Evolutionary conservation across 2,888 invertebrate genomes (phyloP), one percentile per base, ranked within the genome.

Genomic region (Neocrepidodera transversa): DNA sequence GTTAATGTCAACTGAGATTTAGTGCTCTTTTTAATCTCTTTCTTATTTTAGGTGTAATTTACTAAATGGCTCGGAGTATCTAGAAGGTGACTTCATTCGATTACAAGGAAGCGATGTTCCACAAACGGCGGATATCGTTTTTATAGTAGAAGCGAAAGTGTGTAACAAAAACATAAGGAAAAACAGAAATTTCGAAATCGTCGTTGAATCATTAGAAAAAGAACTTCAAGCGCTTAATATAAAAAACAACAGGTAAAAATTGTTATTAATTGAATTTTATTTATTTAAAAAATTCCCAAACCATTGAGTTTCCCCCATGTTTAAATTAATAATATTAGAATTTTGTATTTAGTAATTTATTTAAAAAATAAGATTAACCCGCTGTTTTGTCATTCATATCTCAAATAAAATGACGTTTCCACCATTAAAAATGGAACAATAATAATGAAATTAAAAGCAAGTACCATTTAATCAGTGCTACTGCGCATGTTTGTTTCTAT

Each of bases 121-220:
- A 0, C 83, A 80, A 63, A 89, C 91, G 2, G 89, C 90, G 1
- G 97, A 97, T 79, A 83, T 95, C 0, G 92, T 96, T 51, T 92
- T 97, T 77, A 87, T 97, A 51, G 84, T 96, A 0, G 95, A 97
- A 74, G 93, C 94, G 1, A 90, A 91, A 68, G 81, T 83, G 3
- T 96, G 96, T 77, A 96, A 95, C 80, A 82, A 82, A 63, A 86
- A 89, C 67, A 77, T 92, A 1, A 82, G 84, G 30, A 83, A 82
- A 57, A 83, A 81, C 52, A 88, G 87, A 71, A 91, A 87, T 68
- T 84, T 93, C 49, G 89, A 89, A 71, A 80, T 85, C 2, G 82
- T 94, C 35, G 78, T 91, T 0, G 83, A 84, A 42, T 84, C 86
- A 6, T 78, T 93, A 38, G 86, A 88, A 65, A 88, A 87, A 65